Base-by-base conservation (phyloP, 1,140 invertebrate genomes). In the Drosophila sp. region DNA sequence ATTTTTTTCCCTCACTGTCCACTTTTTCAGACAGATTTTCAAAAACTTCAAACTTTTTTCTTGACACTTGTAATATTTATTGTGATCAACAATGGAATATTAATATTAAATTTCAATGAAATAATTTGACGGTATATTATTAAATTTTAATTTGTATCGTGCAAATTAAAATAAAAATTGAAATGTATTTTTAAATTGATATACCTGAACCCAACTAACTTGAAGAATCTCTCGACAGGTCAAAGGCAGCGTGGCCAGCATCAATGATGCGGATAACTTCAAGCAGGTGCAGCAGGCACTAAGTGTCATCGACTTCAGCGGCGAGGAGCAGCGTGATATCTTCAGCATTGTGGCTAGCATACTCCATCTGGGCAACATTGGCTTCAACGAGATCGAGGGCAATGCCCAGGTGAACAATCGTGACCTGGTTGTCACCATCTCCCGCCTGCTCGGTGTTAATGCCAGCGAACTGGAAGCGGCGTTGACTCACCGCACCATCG, bases 401-500 rank as follows among this genome's bases (percentile, higher is more conserved):
- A 92, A 93, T 59, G 94, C 95, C 2, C 93, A 94, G 78, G 94
- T 96, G 6, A 82, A 94, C 1, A 94, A 93, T 62, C 93, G 93
- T 1, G 89, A 91, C 48, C 53, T 81, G 16, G 90, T 92, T 1
- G 56, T 77, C 7, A 77, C 84, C 2, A 71, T 82, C 2, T 61
- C 83, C 4, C 78, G 87, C 0, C 71, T 91, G 14, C 51, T 91
- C 7, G 96, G 96, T 64, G 96, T 96, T 41, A 92, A 94, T 64
- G 90, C 93, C 18, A 91, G 93, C 1, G 92, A 94, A 73, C 89
- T 98, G 32, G 93, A 93, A 5, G 93, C 95, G 9, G 96, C 96
- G 0, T 93, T 98, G 11, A 97, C 95, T 0, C 94, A 97, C 89
- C 94, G 96, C 45, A 98, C 97, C 0, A 98, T 98, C 80, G 95